Evolutionary conservation across 1,140 invertebrate genomes (phyloP).

Genomic region (Samia ricini): DNA sequence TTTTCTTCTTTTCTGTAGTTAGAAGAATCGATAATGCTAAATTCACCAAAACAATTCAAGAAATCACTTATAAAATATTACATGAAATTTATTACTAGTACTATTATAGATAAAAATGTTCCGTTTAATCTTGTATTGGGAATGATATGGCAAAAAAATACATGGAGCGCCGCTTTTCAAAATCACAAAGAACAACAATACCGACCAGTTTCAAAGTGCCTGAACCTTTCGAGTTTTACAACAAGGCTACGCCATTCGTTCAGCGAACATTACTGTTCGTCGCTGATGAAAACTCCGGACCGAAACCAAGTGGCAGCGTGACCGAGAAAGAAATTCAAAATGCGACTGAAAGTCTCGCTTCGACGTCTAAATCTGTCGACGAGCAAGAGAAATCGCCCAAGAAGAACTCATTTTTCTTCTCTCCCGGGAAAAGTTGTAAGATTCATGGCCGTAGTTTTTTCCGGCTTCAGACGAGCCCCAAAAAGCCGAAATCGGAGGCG

Average conservation of each 20-base stretch:
- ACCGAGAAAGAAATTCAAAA: conserved; percentile 36
- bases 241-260: conserved; percentile 74
- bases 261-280: conserved; percentile 72
- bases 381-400: conserved; percentile 73
- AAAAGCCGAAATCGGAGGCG: conserved; percentile 63
- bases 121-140: neutral
- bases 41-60: conserved; percentile 10
- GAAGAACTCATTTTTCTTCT: conserved; percentile 74
- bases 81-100: neutral
- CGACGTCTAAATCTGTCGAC: conserved; percentile 52
- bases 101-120: neutral
- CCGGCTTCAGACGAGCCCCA: conserved; percentile 70
- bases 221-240: conserved; percentile 72
- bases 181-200: conserved; percentile 67
- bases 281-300: conserved; percentile 65
- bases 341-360: conserved; percentile 35
- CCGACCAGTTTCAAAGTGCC: conserved; percentile 67
- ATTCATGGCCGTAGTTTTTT: conserved; percentile 68
- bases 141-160: conserved; percentile 76
- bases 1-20: conserved; percentile 30
- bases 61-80: conserved; percentile 23
- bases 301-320: conserved; percentile 42
- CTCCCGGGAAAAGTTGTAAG: conserved; percentile 72
- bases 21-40: neutral
- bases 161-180: conserved; percentile 73